These are phyloP conservation scores for Phalangium opilio DNA, from an alignment of 2,888 invertebrate genomes.

Conservation along the genomic window DNA sequence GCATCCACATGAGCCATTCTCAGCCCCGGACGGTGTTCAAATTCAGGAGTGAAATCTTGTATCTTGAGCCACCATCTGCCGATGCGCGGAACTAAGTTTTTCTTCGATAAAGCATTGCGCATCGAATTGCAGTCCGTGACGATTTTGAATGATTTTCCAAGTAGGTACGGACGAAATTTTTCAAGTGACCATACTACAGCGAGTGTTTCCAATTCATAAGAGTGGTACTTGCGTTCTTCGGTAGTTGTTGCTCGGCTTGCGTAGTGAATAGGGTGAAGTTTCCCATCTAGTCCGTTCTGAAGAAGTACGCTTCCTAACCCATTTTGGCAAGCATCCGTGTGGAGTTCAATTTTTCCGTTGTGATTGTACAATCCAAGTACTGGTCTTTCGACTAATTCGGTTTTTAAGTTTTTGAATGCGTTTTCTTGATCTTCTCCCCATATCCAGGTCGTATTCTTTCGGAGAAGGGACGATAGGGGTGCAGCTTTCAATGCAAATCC, in stretches of 20 bases:
- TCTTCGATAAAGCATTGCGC: not conserved
- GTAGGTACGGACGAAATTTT: slow-evolving; percentile 5
- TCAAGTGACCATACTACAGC: slow-evolving; percentile 5
- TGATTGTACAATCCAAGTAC: slow-evolving; percentile 2
- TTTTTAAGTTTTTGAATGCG: not conserved
- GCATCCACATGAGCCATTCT: slow-evolving; percentile 10
- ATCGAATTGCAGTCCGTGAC: not conserved
- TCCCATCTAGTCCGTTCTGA: not conserved
- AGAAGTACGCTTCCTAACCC: slow-evolving; percentile 4
- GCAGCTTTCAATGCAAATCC: not conserved
- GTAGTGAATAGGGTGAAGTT: slow-evolving; percentile 1
- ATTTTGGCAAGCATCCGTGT: slow-evolving; percentile 5
- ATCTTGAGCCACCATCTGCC: slow-evolving; percentile 2
- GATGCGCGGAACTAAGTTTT: not conserved
- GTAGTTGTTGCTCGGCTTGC: not conserved
- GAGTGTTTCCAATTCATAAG: slow-evolving; percentile 5
- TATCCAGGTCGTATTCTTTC: not conserved
- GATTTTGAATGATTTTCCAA: slow-evolving; percentile 3
- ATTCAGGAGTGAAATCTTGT: slow-evolving; percentile 6
- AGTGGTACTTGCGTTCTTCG: slow-evolving; percentile 2
- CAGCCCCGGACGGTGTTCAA: slow-evolving; percentile 1
- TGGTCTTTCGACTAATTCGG: not conserved
- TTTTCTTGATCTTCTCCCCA: not conserved
- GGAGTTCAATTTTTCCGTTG: slow-evolving; percentile 1
- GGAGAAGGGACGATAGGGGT: not conserved